Conservation (phyloP, 2,113 vertebrate genomes). For the Condylura cristata region DNA sequence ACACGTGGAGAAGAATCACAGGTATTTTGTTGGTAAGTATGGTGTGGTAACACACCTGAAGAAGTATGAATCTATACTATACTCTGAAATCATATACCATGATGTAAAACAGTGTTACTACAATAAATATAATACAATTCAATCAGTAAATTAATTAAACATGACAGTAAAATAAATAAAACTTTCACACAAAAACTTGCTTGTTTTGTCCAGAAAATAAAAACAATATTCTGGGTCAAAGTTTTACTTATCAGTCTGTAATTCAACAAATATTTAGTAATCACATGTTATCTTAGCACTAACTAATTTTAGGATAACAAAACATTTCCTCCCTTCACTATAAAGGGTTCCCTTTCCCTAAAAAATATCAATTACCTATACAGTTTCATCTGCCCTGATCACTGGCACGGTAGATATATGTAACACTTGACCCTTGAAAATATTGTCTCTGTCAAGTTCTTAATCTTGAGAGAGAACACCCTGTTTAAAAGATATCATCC, state of each 20-base stretch:
- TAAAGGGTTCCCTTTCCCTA: not conserved
- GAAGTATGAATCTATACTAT: too few relatives aligned
- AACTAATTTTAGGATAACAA: conserved; percentile 14
- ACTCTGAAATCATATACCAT: too few relatives aligned
- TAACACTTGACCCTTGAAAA: not conserved
- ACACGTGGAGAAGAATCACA: too few relatives aligned
- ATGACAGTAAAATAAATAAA: not conserved
- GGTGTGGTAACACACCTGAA: too few relatives aligned
- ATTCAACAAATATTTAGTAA: conserved; percentile 27
- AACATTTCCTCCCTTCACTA: not conserved
- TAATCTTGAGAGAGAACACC: not conserved
- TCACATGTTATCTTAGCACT: not conserved
- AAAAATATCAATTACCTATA: not conserved
- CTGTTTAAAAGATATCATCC: not conserved
- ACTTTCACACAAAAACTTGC: not conserved
- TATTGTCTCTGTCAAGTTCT: not conserved
- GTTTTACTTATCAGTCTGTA: not conserved
- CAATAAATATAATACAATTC: too few relatives aligned
- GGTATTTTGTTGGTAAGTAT: too few relatives aligned
- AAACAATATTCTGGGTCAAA: not conserved
- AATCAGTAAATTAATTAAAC: too few relatives aligned
- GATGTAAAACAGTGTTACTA: not conserved
- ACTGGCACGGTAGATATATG: not conserved
- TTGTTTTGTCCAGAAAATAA: conserved; percentile 8
- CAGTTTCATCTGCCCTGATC: not conserved